Percentiles rank a stretch among this genome's conserved stretches.
Evolutionary conservation across 2,797 vertebrate genomes (phyloP).

Genomic region (Fundulus diaphanus): DNA sequence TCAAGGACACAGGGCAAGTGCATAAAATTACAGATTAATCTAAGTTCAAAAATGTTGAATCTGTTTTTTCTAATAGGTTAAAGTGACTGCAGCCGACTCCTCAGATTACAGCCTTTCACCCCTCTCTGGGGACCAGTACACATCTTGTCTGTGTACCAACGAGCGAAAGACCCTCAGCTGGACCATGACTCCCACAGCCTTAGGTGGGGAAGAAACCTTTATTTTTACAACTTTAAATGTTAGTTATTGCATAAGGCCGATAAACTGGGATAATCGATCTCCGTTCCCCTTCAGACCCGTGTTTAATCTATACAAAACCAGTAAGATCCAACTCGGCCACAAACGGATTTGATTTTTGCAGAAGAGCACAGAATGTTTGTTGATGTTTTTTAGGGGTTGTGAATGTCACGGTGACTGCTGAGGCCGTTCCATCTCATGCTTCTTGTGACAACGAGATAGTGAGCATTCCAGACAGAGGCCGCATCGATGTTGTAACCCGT

Average conservation of each 20-base stretch:
- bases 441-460: conserved; percentile 79
- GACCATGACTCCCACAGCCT: conserved; percentile 61
- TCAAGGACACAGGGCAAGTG: no score
- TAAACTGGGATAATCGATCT: neutral
- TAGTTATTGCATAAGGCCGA: neutral
- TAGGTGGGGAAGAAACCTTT: conserved; percentile 59
- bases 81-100: conserved; percentile 59
- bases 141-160: conserved; percentile 74
- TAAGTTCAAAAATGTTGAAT: no score
- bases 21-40: no score
- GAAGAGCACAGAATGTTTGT: neutral
- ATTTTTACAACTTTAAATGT: neutral
- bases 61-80: conserved; percentile 59
- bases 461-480: conserved; percentile 77
- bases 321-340: neutral
- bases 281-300: neutral
- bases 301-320: neutral
- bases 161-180: conserved; percentile 75
- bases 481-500: conserved; percentile 75
- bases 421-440: conserved; percentile 70
- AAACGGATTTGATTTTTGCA: neutral
- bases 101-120: conserved; percentile 65
- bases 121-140: conserved; percentile 54
- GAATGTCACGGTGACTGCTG: conserved; percentile 81
- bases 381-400: conserved; percentile 71